Evolutionary conservation across 2,113 vertebrate genomes (phyloP), one percentile per base, ranked within the genome.

Genomic region (Carlito syrichta): DNA sequence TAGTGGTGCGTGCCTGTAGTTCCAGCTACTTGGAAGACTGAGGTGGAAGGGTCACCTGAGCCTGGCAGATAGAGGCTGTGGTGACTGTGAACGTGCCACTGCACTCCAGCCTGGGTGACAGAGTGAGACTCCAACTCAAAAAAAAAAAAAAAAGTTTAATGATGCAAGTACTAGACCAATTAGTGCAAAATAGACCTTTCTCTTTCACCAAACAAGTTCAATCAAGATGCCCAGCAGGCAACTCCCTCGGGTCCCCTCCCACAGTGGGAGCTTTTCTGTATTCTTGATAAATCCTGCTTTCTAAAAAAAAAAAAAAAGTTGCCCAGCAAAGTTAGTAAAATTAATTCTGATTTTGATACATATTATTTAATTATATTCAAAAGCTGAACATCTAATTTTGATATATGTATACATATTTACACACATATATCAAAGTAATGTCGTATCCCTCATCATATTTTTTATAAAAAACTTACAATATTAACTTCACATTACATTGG

Each of bases 91-190:
- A n/a, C n/a, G n/a, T n/a, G n/a, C n/a, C n/a, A n/a, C n/a, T n/a
- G n/a, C n/a, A n/a, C n/a, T n/a, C n/a, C n/a, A n/a, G n/a, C n/a
- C n/a, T n/a, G n/a, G n/a, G n/a, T n/a, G n/a, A n/a, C n/a, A n/a
- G n/a, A n/a, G n/a, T n/a, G n/a, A n/a, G n/a, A n/a, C n/a, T n/a
- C n/a, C n/a, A n/a, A n/a, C n/a, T n/a, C n/a, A n/a, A n/a, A n/a
- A n/a, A n/a, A n/a, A n/a, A n/a, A n/a, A n/a, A n/a, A 89, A 91
- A 83, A 54, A 43, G 27, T 92, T 74, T 83, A 91, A 58, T 78
- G 81, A 66, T 58, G 10, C 45, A 66, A 20, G 32, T 6, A 8
- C 19, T 23, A 1, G 43, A 38, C 66, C 32, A 81, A 30, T 58
- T 71, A 58, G 32, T 25, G 0, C 25, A 60, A 71, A 40, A 60